Evolutionary conservation across 2,888 invertebrate species (phyloP).

Genomic region (Galerucella nymphaeae): DNA sequence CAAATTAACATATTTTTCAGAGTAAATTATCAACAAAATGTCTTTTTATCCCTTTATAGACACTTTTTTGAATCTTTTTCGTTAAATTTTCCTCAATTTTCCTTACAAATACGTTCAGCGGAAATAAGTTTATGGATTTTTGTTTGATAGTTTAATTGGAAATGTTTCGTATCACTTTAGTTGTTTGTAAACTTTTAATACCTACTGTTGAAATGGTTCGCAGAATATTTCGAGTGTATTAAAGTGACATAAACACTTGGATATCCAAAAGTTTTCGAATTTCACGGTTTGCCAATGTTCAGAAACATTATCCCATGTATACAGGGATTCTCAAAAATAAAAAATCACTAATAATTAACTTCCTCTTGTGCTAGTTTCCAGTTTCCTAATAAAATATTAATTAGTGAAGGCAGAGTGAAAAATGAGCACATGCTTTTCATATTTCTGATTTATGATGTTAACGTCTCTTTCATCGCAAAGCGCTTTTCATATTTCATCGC

Average conservation of each 20-base stretch:
- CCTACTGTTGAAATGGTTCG: neutral
- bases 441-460: conserved; percentile 6
- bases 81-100: no score
- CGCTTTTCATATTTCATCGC: neutral
- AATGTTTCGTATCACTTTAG: neutral
- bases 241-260: neutral
- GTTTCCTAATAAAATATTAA: neutral
- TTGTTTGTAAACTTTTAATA: neutral
- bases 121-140: no score
- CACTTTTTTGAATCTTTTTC: no score
- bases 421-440: neutral
- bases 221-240: neutral
- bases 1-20: no score
- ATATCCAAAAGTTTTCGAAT: neutral
- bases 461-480: neutral
- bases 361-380: neutral
- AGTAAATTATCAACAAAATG: no score
- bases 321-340: no score
- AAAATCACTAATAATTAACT: no score
- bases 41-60: no score
- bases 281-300: neutral
- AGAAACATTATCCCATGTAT: neutral
- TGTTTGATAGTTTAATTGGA: no score
- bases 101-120: no score
- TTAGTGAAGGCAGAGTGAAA: neutral